These are phyloP conservation scores for Mola mola DNA, from an alignment of 2,113 vertebrate genomes.

Conservation along the genomic window DNA sequence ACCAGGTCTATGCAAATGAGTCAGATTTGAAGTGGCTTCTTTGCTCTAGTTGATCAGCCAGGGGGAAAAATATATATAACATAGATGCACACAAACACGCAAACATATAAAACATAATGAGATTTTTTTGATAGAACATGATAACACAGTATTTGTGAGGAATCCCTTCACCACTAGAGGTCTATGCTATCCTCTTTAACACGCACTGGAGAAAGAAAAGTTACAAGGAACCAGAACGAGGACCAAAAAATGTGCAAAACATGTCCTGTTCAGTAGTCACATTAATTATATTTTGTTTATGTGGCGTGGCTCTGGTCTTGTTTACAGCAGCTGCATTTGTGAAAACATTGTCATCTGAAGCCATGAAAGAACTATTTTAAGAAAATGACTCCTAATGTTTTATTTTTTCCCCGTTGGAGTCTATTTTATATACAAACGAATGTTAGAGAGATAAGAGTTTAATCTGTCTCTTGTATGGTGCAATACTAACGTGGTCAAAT, in stretches of 20 bases:
- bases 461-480: too few relatives aligned
- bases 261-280: background rate
- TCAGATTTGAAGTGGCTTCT: background rate
- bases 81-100: too few relatives aligned
- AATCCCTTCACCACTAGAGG: constrained; percentile 46
- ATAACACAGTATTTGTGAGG: background rate
- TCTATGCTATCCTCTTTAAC: constrained; percentile 12
- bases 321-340: background rate
- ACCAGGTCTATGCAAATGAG: background rate
- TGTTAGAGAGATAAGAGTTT: too few relatives aligned
- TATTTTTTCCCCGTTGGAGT: background rate
- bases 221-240: background rate
- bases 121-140: background rate
- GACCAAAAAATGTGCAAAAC: background rate
- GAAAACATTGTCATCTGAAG: background rate
- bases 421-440: too few relatives aligned
- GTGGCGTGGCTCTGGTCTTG: constrained; percentile 3
- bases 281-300: background rate
- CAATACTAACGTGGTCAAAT: too few relatives aligned
- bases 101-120: too few relatives aligned
- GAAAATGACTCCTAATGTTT: constrained; percentile 10
- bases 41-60: background rate
- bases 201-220: too few relatives aligned
- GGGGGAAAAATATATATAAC: too few relatives aligned
- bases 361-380: background rate